Base-by-base conservation (phyloP, 2,113 vertebrate species). In the Gobiocypris rarus region DNA sequence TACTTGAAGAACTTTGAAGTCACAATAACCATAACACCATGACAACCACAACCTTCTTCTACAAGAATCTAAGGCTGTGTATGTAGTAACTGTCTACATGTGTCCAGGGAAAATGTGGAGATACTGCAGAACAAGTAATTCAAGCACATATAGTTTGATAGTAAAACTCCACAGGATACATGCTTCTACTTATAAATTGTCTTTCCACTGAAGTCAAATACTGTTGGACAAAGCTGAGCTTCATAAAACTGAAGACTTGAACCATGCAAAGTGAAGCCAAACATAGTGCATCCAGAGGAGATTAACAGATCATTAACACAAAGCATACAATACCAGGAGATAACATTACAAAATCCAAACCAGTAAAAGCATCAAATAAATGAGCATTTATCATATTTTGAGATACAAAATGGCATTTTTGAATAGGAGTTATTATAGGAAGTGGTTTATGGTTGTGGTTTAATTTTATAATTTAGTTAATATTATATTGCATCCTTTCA, bases 201-300 rank as follows among this genome's bases (percentile, higher is more conserved):
- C 54, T n/a, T 77, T 59, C 52, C 34, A 26, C 50, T 24, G 10
- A 77, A 59, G 31, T 59, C 75, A 77, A 77, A 77, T 59, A 13
- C 54, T 77, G 6, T 59, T 41, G 54, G 74, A 75, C 50, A 75
- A 54, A 69, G 17, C 34, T 9, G 19, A 69, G 73, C 14, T 75
- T 75, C 14, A 75, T 26, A 56, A 75, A 86, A 84, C 67, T 41
- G 67, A 70, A 70, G 34, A 70, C 34, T 41, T 70, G 34, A 69
- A 69, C 34, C 34, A 73, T 26, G 70, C 41, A 73, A n/a, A 48
- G 70, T 6, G n/a, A 73, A 73, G 85, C 74, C 85, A 89, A 91
- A 91, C 92, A 92, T 90, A 89, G 90, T 89, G 92, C 90, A 93
- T 92, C 70, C 70, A 48, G 70, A 73, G 41, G n/a, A 73, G 41